Conservation (phyloP, 2,113 vertebrate genomes). For the Stercorarius parasiticus region DNA sequence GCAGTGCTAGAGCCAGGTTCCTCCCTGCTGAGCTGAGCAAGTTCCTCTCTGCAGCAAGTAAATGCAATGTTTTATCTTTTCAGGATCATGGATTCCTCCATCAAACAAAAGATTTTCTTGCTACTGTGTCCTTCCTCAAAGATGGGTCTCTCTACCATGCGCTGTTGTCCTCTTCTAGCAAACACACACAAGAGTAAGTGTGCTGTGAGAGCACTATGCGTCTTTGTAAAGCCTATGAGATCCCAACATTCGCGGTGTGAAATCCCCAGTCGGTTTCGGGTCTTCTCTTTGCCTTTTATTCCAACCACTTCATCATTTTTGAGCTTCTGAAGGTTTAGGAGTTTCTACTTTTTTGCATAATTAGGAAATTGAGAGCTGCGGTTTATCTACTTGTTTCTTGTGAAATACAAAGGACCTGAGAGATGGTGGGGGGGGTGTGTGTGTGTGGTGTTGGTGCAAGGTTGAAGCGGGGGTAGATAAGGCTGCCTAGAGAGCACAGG, state of each 20-base stretch:
- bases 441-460: not conserved
- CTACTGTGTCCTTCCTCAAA: not conserved
- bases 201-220: not conserved
- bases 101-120: not conserved
- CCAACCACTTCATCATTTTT: constrained; percentile 7
- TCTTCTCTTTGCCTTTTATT: not conserved
- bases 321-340: constrained; percentile 9
- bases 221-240: not conserved
- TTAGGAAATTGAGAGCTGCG: constrained; percentile 24
- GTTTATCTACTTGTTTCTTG: constrained; percentile 26
- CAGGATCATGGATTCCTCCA: not conserved
- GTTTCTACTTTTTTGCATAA: not conserved
- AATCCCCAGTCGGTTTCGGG: not conserved
- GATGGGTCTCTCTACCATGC: not conserved
- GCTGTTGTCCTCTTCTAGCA: not conserved
- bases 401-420: not conserved
- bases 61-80: not conserved
- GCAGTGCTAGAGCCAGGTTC: not conserved
- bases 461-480: not conserved
- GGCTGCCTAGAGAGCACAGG: not conserved
- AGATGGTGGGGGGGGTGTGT: not conserved
- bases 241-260: not conserved
- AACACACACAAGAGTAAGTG: not conserved
- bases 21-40: not conserved
- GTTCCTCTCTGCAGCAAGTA: not conserved